Evolutionary conservation across 1,140 invertebrate genomes (phyloP).

Genomic region (Drosophila watanabei): DNA sequence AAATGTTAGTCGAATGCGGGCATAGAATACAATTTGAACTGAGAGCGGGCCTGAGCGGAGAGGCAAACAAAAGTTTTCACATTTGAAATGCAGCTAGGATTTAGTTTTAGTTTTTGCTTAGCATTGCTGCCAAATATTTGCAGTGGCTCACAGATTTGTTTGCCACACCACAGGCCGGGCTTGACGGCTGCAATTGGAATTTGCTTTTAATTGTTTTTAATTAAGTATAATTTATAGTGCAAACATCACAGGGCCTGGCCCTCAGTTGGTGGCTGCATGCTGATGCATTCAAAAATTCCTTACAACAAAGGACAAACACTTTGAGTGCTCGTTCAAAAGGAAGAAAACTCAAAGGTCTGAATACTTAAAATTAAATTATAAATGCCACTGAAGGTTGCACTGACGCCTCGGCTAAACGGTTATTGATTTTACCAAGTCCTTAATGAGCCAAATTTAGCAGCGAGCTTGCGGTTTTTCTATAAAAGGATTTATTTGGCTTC

Average conservation of each 20-base stretch:
- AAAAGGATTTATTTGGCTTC: constrained; percentile 4
- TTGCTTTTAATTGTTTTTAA: constrained; percentile 84
- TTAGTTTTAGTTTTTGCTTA: constrained; percentile 72
- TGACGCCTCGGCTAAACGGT: constrained; percentile 4
- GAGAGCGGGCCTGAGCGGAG: constrained; percentile 3
- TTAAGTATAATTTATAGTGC: constrained; percentile 81
- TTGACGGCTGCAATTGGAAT: constrained; percentile 52
- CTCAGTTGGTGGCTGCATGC: constrained; percentile 32
- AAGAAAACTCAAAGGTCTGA: background rate
- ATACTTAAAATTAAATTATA: constrained; percentile 25
- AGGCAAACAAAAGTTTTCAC: constrained; percentile 64
- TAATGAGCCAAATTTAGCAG: constrained; percentile 13
- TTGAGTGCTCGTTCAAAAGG: background rate
- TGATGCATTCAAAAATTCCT: constrained; percentile 42
- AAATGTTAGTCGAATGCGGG: constrained; percentile 44
- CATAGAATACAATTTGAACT: constrained; percentile 28
- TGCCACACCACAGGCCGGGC: constrained; percentile 41
- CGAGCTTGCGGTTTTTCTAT: background rate
- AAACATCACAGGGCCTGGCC: constrained; percentile 58
- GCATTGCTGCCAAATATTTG: constrained; percentile 75
- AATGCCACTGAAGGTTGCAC: background rate
- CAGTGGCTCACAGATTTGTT: constrained; percentile 51
- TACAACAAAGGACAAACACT: background rate
- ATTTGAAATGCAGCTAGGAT: constrained; percentile 75
- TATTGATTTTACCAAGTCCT: constrained; percentile 33